Evolutionary conservation across 2,113 vertebrate genomes (phyloP).

Genomic region (Cacatua alba): DNA sequence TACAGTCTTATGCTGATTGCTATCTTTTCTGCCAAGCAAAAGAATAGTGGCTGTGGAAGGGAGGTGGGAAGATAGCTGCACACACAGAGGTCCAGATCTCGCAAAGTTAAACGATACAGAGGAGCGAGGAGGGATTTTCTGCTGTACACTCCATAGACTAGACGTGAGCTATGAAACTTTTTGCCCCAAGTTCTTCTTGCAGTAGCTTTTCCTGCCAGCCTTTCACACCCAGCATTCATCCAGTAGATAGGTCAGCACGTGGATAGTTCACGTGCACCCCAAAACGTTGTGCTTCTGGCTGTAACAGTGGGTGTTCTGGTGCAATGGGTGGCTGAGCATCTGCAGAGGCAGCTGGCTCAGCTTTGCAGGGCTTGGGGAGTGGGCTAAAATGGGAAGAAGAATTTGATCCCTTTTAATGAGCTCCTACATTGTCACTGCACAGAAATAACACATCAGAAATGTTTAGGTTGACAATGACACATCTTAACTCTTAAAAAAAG

Average conservation of each 20-base stretch:
- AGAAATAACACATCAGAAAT: neutral
- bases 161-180: neutral
- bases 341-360: neutral
- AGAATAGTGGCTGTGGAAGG: neutral
- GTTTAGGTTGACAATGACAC: neutral
- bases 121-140: neutral
- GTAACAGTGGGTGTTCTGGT: neutral
- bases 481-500: neutral
- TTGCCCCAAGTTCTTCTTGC: neutral
- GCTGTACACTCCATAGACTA: fast-evolving
- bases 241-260: too few species aligned
- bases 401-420: neutral
- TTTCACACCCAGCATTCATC: fast-evolving
- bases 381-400: neutral
- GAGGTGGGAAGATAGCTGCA: neutral
- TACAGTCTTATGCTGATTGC: neutral
- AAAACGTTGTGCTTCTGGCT: neutral
- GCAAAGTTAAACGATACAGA: neutral
- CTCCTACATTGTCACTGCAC: neutral
- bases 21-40: constrained; percentile 8
- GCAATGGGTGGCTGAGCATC: neutral
- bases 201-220: neutral
- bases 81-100: neutral
- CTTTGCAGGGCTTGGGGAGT: neutral
- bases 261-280: neutral